Base-by-base conservation (phyloP, 2,888 invertebrate genomes). In the Lasioglossum figueresi region DNA sequence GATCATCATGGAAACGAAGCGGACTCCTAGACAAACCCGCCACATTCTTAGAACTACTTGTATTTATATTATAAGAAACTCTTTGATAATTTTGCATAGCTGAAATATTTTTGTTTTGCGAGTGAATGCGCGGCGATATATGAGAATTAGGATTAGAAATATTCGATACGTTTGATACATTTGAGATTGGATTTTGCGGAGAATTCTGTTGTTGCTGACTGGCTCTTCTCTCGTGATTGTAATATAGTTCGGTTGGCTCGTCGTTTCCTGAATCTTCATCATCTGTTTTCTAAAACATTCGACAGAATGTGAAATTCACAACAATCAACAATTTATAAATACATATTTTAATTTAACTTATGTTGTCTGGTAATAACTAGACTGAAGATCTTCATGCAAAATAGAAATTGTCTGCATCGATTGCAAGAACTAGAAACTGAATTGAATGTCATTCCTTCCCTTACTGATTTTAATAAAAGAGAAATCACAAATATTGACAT, bases 241-340 rank as follows among this genome's bases (percentile, higher is more conserved):
- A 96, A 91, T 96, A 96, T 76, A 96, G 94, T 93, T 98, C 98
- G 63, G 97, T 97, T 0, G 99, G 99, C 94, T 99, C 99, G 94
- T 99, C 99, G 94, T 98, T 99, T 0, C 99, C 99, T 0, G 98
- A 99, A 94, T 99, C 99, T 89, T 98, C 98, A 91, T 98, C 98
- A 92, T 98, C 98, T 8, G 97, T 97, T 95, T 97, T 96, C 96
- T 97, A 86, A 37, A 43, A 45, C 37, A 66, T 45, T 45, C 16
- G 4, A 45, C 16, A 16, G 4, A 16, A 45, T 16, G 45, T 43
- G 12, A 43, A 48, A 48, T 48, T 23, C 2, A 23, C 48, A 52
- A 23, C 19, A 23, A 48, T 48, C 19, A 19, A 19, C 5, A 48
- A 48, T 48, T 23, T 6, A 31, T 63, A 16, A 52, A 52, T 52